Evolutionary conservation across 2,797 vertebrate species (phyloP).

Genomic region (Ceryle rudis): DNA sequence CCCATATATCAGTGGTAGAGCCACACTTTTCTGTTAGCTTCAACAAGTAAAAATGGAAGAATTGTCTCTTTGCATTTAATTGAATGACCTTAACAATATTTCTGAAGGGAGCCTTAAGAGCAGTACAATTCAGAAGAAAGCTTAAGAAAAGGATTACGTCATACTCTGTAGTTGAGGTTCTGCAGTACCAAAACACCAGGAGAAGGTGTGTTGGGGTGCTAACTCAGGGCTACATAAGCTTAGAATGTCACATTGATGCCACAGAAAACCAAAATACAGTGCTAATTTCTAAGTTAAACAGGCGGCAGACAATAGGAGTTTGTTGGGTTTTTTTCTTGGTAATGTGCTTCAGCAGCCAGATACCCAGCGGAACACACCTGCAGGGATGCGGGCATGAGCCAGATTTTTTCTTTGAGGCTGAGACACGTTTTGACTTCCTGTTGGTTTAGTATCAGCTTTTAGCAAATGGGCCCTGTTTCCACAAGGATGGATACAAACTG

Average conservation of each 20-base stretch:
- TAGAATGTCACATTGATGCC: not conserved
- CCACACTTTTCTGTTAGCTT: not conserved
- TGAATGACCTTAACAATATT: not conserved
- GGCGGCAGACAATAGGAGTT: not conserved
- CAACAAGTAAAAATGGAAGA: not conserved
- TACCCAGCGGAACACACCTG: not conserved
- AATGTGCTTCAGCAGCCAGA: not conserved
- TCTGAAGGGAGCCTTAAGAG: not conserved
- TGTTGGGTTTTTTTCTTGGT: not conserved
- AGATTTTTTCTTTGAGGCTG: not conserved
- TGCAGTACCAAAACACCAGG: not conserved
- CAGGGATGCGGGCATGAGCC: not conserved
- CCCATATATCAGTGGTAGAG: fast-evolving
- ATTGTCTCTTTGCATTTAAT: not conserved
- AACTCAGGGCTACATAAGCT: not conserved
- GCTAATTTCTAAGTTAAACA: not conserved
- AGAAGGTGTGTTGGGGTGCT: fast-evolving
- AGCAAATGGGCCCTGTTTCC: not conserved
- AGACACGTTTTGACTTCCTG: fast-evolving
- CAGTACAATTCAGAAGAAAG: not conserved
- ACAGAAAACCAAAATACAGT: not conserved
- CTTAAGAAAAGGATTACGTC: not conserved
- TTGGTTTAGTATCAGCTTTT: not conserved
- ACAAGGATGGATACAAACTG: not conserved
- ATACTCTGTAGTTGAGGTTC: not conserved